These are phyloP conservation scores for Gavialis gangeticus DNA, from an alignment of 2,113 vertebrate species.

Conservation along the genomic window DNA sequence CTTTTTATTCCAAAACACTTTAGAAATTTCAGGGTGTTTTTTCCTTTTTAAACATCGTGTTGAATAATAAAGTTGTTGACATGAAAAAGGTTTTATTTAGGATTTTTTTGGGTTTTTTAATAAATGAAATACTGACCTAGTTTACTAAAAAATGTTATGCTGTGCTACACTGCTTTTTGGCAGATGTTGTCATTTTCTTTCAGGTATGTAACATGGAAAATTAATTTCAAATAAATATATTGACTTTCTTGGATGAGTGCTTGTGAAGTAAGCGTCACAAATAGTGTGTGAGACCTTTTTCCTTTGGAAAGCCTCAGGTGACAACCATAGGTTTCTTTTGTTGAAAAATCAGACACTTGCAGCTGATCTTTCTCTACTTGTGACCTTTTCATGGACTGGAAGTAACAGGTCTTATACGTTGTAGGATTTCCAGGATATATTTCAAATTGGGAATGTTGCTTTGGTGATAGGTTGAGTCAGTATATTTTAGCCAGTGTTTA, in stretches of 20 bases:
- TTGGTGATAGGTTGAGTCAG: neutral
- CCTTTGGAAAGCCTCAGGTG: neutral
- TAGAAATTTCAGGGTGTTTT: neutral
- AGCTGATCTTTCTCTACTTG: neutral
- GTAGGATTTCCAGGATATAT: neutral
- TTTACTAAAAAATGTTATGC: slow-evolving; percentile 23
- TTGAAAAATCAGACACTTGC: neutral
- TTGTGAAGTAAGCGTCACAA: neutral
- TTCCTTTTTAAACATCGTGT: slow-evolving; percentile 31
- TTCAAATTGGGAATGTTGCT: neutral
- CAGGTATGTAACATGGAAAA: slow-evolving; percentile 2
- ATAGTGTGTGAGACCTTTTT: neutral
- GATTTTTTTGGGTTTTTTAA: slow-evolving; percentile 17
- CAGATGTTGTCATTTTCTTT: slow-evolving; percentile 27
- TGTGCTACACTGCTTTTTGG: slow-evolving; percentile 14
- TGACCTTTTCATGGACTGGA: neutral
- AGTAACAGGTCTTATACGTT: fast-evolving
- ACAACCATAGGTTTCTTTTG: neutral
- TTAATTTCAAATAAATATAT: slow-evolving; percentile 43
- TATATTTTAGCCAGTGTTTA: neutral
- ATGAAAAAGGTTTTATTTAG: slow-evolving; percentile 8
- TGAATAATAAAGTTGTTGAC: slow-evolving; percentile 22
- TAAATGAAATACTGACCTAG: slow-evolving; percentile 7
- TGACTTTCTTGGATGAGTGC: slow-evolving; percentile 37
- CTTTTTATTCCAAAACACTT: slow-evolving; percentile 18